Evolutionary conservation across 1,140 invertebrate species (phyloP).

Genomic region (Ips typographus): DNA sequence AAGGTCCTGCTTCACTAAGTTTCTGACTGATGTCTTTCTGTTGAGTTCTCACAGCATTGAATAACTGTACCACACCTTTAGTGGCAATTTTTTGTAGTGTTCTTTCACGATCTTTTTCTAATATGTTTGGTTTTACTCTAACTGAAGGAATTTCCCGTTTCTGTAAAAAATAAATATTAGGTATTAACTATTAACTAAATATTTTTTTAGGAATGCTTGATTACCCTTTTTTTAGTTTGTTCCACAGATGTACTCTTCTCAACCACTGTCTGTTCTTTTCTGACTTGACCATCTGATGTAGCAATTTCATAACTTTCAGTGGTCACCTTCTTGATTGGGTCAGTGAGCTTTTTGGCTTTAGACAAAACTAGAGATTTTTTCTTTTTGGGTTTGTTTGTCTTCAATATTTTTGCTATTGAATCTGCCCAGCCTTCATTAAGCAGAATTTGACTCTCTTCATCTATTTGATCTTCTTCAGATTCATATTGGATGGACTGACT

Average conservation of each 20-base stretch:
- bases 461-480: slow-evolving; percentile 3
- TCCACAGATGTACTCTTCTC: slow-evolving; percentile 43
- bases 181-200: not conserved
- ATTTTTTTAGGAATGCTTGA: not conserved
- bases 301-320: slow-evolving; percentile 55
- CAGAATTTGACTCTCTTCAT: slow-evolving; percentile 28
- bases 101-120: slow-evolving; percentile 73
- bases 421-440: slow-evolving; percentile 66
- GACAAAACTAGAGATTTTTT: slow-evolving; percentile 74
- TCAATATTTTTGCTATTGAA: slow-evolving; percentile 73
- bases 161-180: slow-evolving; percentile 50
- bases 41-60: slow-evolving; percentile 86
- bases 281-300: slow-evolving; percentile 52
- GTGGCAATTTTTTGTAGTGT: slow-evolving; percentile 81
- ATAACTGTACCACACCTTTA: slow-evolving; percentile 88
- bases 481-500: not conserved
- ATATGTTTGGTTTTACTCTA: slow-evolving; percentile 71
- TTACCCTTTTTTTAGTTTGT: slow-evolving; percentile 53
- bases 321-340: slow-evolving; percentile 56
- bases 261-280: slow-evolving; percentile 52
- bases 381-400: slow-evolving; percentile 70
- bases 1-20: slow-evolving; percentile 70
- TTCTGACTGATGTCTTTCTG: slow-evolving; percentile 76
- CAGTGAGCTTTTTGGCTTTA: slow-evolving; percentile 69
- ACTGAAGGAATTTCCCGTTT: slow-evolving; percentile 66